These are phyloP conservation scores for Melanchra persicariae DNA, from an alignment of 2,888 invertebrate genomes.

Conservation along the genomic window DNA sequence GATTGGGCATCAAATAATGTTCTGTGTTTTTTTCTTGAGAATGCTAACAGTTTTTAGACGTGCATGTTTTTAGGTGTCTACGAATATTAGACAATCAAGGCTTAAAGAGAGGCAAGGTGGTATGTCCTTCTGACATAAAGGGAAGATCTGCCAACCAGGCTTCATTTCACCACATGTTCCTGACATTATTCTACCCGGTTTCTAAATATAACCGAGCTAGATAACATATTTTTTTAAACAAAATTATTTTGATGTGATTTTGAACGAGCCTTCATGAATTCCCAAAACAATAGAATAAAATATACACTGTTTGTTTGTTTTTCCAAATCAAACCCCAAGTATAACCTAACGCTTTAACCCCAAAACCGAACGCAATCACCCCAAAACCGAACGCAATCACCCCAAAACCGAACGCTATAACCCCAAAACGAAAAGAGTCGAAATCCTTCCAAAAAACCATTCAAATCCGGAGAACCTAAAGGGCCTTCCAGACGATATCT, in stretches of 20 bases:
- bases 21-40: background rate
- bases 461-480: constrained; percentile 6
- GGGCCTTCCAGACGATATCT: constrained; percentile 12
- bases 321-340: too few relatives aligned
- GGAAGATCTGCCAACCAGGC: background rate
- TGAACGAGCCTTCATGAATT: background rate
- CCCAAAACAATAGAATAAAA: background rate
- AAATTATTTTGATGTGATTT: background rate
- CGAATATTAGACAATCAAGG: background rate
- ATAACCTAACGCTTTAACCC: too few relatives aligned
- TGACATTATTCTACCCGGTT: too few relatives aligned
- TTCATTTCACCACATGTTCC: background rate
- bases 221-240: background rate
- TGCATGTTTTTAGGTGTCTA: background rate
- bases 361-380: too few relatives aligned
- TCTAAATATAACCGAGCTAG: background rate
- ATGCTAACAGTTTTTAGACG: background rate
- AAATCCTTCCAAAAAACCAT: constrained; percentile 48
- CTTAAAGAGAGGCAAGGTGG: background rate
- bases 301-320: too few relatives aligned
- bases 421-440: constrained; percentile 28
- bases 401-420: too few relatives aligned
- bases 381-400: too few relatives aligned
- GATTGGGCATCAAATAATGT: background rate
- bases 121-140: background rate